Base-by-base conservation (phyloP, 2,797 vertebrate genomes). In the Serranus cabrilla region DNA sequence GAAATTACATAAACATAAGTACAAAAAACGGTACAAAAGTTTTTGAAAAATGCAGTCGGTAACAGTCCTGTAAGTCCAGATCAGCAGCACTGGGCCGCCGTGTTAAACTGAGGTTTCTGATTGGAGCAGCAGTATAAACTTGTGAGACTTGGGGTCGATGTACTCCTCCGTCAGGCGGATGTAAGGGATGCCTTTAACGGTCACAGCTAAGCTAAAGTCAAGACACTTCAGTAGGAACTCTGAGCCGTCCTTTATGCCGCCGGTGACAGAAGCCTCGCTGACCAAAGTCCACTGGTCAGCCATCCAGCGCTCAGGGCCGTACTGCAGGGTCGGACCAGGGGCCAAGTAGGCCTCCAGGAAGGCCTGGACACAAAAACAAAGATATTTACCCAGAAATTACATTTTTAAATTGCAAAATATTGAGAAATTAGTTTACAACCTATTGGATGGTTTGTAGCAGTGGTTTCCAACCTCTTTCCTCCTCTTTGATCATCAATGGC, bases 131-230 rank as follows among this genome's bases (percentile, higher is more conserved):
- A 99, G 95, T 83, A 97, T 93, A 79, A 99, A 99, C 91, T 97
- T 98, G 93, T 99, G 98, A 23, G 97, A 97, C 87, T 98, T 99
- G 74, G 97, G 97, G 90, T 99, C 97, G 85, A 99, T 88, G 89
- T 96, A 99, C 86, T 97, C 97, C 85, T 99, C 98, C 0, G 94
- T 96, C 82, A 99, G 93, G 50, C 96, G 95, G 82, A 99, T 97
- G 93, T 96, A 97, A 4, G 98, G 98, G 69, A 99, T 96, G 86
- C 94, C 91, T 93, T 96, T 98, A 93, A 97, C 92, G 85, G 93
- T 97, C 83, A 99, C 91, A 21, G 98, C 97, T 77, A 99, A 94
- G 91, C 94, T 97, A 86, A 99, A 97, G 95, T 99, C 98, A 75
- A 97, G 94, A 89, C 97, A 97, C 86, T 94, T 97, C 47, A 99